Percentiles rank a stretch among this genome's conserved stretches.
These are phyloP conservation scores for Sinella curviseta DNA, from an alignment of 1,140 invertebrate genomes.

Conservation along the genomic window DNA sequence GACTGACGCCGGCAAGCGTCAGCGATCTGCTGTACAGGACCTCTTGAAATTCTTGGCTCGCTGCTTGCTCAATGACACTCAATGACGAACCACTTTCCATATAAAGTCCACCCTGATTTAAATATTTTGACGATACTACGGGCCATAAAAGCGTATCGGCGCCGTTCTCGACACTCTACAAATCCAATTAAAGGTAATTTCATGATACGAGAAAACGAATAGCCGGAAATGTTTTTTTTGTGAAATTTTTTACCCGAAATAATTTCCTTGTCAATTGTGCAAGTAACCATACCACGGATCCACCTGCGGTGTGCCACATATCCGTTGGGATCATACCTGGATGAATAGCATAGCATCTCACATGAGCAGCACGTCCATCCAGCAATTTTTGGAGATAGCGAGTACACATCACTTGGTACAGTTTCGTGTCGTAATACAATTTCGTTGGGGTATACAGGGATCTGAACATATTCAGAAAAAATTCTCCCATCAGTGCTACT, in stretches of 20 bases:
- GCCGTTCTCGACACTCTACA: conserved; percentile 72
- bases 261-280: background rate
- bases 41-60: too few relatives aligned
- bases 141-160: conserved; percentile 71
- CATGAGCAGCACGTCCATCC: conserved; percentile 59
- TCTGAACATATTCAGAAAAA: conserved; percentile 23
- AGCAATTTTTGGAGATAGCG: conserved; percentile 67
- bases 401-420: conserved; percentile 79
- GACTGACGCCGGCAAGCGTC: too few relatives aligned
- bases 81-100: too few relatives aligned
- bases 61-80: too few relatives aligned
- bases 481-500: too few relatives aligned
- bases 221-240: background rate
- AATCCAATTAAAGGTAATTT: background rate
- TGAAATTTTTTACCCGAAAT: conserved; percentile 26
- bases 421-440: conserved; percentile 83
- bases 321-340: conserved; percentile 85
- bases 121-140: too few relatives aligned
- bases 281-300: background rate
- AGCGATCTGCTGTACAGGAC: too few relatives aligned
- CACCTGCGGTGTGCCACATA: conserved; percentile 61
- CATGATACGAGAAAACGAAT: background rate
- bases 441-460: conserved; percentile 26
- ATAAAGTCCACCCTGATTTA: too few relatives aligned
- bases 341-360: conserved; percentile 76